Evolutionary conservation across 2,888 invertebrate genomes (phyloP), one percentile per base, ranked within the genome.

Genomic region (Brenthis daphne): DNA sequence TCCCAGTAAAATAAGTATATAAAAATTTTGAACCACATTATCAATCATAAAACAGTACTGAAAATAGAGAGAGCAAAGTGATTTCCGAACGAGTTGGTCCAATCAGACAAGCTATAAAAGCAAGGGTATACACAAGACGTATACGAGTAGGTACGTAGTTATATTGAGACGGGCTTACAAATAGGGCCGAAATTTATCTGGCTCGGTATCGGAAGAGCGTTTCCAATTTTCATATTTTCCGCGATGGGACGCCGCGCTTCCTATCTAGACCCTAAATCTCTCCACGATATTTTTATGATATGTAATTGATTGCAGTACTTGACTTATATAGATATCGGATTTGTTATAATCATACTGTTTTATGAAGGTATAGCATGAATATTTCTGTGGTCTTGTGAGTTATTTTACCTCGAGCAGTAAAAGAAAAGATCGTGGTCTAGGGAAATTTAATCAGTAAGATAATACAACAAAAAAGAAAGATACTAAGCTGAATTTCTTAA

Each of bases 221-320:
- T 89, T 88, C 90, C 91, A 90, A 90, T 91, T 90, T 90, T 89
- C 90, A 88, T 90, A 91, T 90, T 90, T 90, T 86, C 83, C 85
- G 82, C 84, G 83, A 78, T 79, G 83, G 82, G 82, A 81, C 79
- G 80, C 77, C 78, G 78, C 77, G 77, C 79, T 77, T 75, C 76
- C 76, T 74, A 76, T 72, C 73, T 73, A 58, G 65, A 72, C 71
- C 64, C 82, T 88, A 88, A 88, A 89, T 89, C 87, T 85, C 78
- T 77, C 79, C 77, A 78, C 83, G 84, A 87, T 87, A 87, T 88
- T 88, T 86, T 88, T 89, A 88, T 86, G 83, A 83, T 84, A 83
- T 80, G 77, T 81, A 84, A 85, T 85, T 85, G 85, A 85, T 87
- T 87, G 86, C 63, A 8, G 20, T n/a, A 55, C 29, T 54, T 24